Evolutionary conservation across 1,140 invertebrate genomes (phyloP).

Genomic region (Caligus rogercresseyi): DNA sequence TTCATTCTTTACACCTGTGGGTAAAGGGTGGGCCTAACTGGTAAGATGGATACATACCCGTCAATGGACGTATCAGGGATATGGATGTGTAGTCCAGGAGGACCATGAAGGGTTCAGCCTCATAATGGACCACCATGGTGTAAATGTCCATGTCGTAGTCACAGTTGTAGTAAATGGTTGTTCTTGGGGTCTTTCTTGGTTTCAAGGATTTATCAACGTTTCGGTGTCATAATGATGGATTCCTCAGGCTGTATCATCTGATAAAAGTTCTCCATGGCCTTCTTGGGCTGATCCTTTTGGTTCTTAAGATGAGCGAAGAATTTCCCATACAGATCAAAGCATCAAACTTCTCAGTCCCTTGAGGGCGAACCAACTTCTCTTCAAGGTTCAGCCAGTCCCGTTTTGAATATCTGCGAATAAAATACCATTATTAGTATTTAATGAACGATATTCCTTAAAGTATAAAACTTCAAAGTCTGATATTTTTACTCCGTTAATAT

Average conservation of each 20-base stretch:
- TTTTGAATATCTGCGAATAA: slow-evolving; percentile 30
- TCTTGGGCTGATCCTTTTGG: slow-evolving; percentile 50
- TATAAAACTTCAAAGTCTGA: not conserved
- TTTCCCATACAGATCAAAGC: slow-evolving; percentile 63
- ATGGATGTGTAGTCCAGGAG: slow-evolving; percentile 57
- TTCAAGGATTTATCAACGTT: slow-evolving; percentile 65
- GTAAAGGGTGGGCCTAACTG: not conserved
- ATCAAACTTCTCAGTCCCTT: slow-evolving; percentile 26
- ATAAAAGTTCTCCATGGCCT: slow-evolving; percentile 54
- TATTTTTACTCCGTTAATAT: too few species aligned
- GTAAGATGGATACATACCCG: slow-evolving; percentile 10
- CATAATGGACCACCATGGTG: slow-evolving; percentile 55
- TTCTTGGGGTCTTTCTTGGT: slow-evolving; percentile 50
- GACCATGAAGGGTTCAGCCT: slow-evolving; percentile 49
- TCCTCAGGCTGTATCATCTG: slow-evolving; percentile 60
- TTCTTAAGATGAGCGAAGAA: slow-evolving; percentile 68
- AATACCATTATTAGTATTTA: slow-evolving; percentile 11
- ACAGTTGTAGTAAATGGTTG: slow-evolving; percentile 70
- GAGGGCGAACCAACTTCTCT: slow-evolving; percentile 39
- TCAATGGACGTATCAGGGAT: slow-evolving; percentile 28
- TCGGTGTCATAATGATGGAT: slow-evolving; percentile 64
- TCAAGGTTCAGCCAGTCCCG: slow-evolving; percentile 31
- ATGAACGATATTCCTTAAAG: too few species aligned
- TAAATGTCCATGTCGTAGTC: slow-evolving; percentile 57
- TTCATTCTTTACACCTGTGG: slow-evolving; percentile 19